Percentiles rank a stretch among this genome's conserved stretches.
Conservation (phyloP, 2,113 vertebrate species). For the Strigops habroptila region DNA sequence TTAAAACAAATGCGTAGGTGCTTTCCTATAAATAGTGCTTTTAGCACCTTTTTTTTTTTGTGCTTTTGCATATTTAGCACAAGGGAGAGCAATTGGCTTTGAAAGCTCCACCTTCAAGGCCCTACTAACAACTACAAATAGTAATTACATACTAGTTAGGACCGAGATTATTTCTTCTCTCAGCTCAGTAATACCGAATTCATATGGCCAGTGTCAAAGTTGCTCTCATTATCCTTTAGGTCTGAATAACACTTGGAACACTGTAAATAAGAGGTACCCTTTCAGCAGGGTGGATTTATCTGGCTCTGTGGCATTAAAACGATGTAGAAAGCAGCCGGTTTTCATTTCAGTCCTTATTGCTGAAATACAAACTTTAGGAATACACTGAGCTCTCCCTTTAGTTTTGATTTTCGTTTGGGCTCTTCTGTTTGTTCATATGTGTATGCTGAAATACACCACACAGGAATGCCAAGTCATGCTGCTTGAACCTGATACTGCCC, state of each 20-base stretch:
- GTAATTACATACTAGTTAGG: neutral
- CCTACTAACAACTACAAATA: neutral
- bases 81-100: neutral
- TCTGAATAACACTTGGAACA: neutral
- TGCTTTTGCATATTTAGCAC: neutral
- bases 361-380: neutral
- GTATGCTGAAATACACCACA: neutral
- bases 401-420: neutral
- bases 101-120: neutral
- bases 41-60: neutral
- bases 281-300: neutral
- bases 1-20: neutral
- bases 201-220: neutral
- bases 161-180: neutral
- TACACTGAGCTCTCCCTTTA: neutral
- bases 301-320: neutral
- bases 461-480: neutral
- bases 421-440: neutral
- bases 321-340: neutral
- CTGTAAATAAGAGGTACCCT: neutral
- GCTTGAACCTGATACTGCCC: neutral
- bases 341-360: neutral
- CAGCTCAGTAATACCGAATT: neutral
- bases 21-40: neutral
- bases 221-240: neutral